A percentile compares a stretch with the other conserved stretches of the same genome.
These are phyloP conservation scores for Acipenser transmontanus DNA, from an alignment of 2,797 vertebrate species.

Conservation along the genomic window DNA sequence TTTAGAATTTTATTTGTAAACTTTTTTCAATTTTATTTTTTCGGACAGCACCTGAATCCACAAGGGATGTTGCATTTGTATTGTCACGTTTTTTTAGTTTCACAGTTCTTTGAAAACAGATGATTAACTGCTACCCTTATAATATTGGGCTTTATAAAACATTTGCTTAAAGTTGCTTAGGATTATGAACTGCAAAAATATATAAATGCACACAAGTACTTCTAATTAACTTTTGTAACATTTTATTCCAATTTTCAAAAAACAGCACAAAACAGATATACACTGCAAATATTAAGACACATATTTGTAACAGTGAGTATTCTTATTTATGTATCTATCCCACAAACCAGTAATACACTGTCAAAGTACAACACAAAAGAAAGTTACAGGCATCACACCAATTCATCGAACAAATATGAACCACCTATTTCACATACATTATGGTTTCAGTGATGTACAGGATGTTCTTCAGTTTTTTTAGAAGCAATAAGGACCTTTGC, in stretches of 20 bases:
- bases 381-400: constrained; percentile 41
- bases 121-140: too few species aligned
- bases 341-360: constrained; percentile 28
- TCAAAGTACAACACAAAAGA: constrained; percentile 35
- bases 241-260: constrained; percentile 58
- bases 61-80: too few species aligned
- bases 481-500: too few species aligned
- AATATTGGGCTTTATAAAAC: too few species aligned
- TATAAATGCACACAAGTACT: not conserved
- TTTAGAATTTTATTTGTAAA: too few species aligned
- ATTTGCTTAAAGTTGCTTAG: not conserved
- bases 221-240: not conserved
- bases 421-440: too few species aligned
- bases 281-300: constrained; percentile 41
- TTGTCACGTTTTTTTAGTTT: too few species aligned
- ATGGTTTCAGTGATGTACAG: too few species aligned
- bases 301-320: constrained; percentile 28
- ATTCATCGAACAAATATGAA: constrained; percentile 31
- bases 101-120: too few species aligned
- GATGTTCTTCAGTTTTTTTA: too few species aligned
- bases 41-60: too few species aligned
- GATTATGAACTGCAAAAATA: not conserved
- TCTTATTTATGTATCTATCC: constrained; percentile 23
- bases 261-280: constrained; percentile 39
- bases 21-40: too few species aligned